Evolutionary conservation across 2,888 invertebrate species (phyloP), one percentile per base, ranked within the genome.

Genomic region (Elmis aenea): DNA sequence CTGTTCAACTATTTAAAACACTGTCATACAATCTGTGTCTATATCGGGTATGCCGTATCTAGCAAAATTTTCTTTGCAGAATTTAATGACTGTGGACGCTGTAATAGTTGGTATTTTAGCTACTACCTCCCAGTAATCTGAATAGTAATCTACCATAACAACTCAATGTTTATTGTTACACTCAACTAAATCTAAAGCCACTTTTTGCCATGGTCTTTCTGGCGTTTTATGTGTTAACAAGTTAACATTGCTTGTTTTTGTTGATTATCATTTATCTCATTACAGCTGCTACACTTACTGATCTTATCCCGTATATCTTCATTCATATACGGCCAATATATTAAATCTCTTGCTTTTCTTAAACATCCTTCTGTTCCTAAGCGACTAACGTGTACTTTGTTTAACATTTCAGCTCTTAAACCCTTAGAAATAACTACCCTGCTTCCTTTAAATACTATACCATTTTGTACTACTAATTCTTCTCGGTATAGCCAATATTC

Each of bases 371-470:
- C 27, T 6, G 18, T 27, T 3, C 27, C 27, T 9, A 31, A 12
- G 26, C 32, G 40, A 11, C 26, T 31, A 13, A 22, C 11, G 32
- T 40, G 26, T 13, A 40, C 26, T 15, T 12, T 21, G 13, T 40
- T 15, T 15, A 35, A 18, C 29, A 35, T 30, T 12, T 26, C 10
- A 10, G 13, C 12, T 20, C 16, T 13, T 10, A 33, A 15, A 10
- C 5, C 8, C 10, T 35, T 18, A 8, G 34, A 21, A 6, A 34
- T 10, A 21, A 34, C 31, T 14, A 30, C 25, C 13, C 12, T 20
- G 9, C 14, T 4, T 3, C 21, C 13, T 33, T 18, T 33, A 14
- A 26, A 33, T 15, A 33, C n/a, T 2, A 33, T 26, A 6, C 26
- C 25, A 6, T 33, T 12, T 1, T 5, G 6, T 9, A 20, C n/a